phyloP scores from a whole-genome alignment of 2,888 invertebrate species.

The Latrodectus hesperus region DNA sequence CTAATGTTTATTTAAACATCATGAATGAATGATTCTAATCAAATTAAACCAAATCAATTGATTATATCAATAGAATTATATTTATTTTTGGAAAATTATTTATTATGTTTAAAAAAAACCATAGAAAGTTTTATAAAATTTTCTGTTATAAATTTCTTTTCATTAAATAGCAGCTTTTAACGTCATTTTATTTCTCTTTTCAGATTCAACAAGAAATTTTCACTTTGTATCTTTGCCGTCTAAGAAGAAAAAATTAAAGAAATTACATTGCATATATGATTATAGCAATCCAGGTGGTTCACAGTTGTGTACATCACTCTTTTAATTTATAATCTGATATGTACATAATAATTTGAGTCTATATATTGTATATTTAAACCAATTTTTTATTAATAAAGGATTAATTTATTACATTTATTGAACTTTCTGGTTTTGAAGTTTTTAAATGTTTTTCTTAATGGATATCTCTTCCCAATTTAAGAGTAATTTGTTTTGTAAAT shows the following conservation, averaged over 20 bases:
- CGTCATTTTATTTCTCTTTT: background rate
- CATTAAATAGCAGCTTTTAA: too few relatives aligned
- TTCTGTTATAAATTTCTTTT: background rate
- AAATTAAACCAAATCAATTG: too few relatives aligned
- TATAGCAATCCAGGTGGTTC: conserved; percentile 52
- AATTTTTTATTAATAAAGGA: too few relatives aligned
- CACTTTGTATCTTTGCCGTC: conserved; percentile 57
- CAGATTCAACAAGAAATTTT: conserved; percentile 45
- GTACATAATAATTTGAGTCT: too few relatives aligned
- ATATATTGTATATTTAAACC: too few relatives aligned
- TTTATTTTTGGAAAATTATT: too few relatives aligned
- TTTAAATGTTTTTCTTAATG: background rate
- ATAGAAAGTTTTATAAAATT: background rate
- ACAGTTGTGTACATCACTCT: background rate
- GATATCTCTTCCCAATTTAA: too few relatives aligned
- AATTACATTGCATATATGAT: conserved; percentile 62
- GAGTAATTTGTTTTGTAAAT: too few relatives aligned
- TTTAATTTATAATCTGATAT: background rate
- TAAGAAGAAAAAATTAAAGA: conserved; percentile 55
- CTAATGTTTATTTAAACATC: too few relatives aligned
- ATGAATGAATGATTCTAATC: too few relatives aligned
- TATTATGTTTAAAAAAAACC: too few relatives aligned
- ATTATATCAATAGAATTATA: too few relatives aligned
- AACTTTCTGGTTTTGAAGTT: background rate
- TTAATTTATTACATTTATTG: background rate